Base-by-base conservation (phyloP, 2,113 vertebrate genomes). In the Pterocles burchelli region DNA sequence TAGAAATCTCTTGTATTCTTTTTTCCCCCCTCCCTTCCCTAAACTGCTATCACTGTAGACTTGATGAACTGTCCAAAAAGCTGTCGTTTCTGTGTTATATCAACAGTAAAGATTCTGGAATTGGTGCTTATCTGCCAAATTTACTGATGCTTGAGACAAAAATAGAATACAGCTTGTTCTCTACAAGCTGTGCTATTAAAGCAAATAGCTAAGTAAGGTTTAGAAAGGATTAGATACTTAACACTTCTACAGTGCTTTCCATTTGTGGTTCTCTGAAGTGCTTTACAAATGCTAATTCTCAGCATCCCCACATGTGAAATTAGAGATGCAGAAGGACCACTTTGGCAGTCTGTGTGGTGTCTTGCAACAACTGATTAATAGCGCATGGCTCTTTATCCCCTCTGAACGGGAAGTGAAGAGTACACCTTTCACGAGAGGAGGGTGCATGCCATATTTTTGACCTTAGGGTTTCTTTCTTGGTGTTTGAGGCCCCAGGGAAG, bases 221-320 rank as follows among this genome's bases (percentile, higher is more conserved):
- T 94, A 90, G 80, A 61, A 90, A 68, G 80, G 52, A 90, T 94
- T 95, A 93, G 73, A 54, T 95, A 61, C 63, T 90, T 94, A 92
- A 93, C 78, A 74, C 85, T 93, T 93, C 61, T 33, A 1, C 2
- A 1, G 20, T 3, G 7, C 88, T 86, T 90, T 89, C 80, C 85
- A 82, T 92, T 92, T 89, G 88, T 93, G 88, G 72, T 95, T 86
- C 57, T 88, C 75, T 89, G 67, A 96, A 93, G 85, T 95, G 76
- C 73, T 92, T 93, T 93, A 34, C 65, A 65, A 3, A 57, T 65
- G 48, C 49, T 86, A 49, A 78, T 75, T 81, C 76, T 93, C 82
- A 90, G 73, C 65, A 72, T 96, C 76, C 57, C 46, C 1, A 0
- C 0, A 0, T 86, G 41, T 58, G 73, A 89, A 68, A 72, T 88